Conservation (phyloP, 1,140 invertebrate species). For the Drosophila orena region DNA sequence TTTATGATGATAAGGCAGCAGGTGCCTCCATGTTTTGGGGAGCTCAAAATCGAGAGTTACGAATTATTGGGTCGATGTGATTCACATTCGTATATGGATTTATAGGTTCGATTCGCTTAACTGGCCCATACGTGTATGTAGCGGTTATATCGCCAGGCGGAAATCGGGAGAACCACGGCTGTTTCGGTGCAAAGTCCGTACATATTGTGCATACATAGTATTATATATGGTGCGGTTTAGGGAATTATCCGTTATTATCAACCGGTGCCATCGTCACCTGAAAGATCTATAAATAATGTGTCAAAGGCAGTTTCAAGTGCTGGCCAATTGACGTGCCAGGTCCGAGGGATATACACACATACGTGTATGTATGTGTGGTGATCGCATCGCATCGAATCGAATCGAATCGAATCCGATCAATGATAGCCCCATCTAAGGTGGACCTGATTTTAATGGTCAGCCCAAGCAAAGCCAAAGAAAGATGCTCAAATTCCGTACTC, state of each 20-base stretch:
- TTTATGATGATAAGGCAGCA: conserved; percentile 4
- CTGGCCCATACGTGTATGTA: conserved; percentile 4
- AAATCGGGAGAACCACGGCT: conserved; percentile 21
- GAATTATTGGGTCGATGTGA: conserved; percentile 14
- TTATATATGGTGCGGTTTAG: neutral
- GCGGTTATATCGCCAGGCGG: conserved; percentile 22
- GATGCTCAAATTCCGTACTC: too few relatives aligned
- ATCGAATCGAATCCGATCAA: conserved; percentile 10
- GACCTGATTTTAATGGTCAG: neutral
- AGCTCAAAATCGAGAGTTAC: neutral
- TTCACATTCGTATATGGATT: conserved; percentile 14
- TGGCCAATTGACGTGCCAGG: conserved; percentile 28
- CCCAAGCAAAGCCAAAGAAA: too few relatives aligned
- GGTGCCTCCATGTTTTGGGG: conserved; percentile 1
- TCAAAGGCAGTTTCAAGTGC: conserved; percentile 45
- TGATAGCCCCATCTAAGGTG: conserved; percentile 5
- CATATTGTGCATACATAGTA: neutral
- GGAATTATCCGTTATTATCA: conserved; percentile 48
- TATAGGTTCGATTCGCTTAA: conserved; percentile 1
- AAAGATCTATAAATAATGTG: conserved; percentile 46
- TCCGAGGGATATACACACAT: neutral
- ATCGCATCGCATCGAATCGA: conserved; percentile 2
- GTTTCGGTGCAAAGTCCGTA: conserved; percentile 26
- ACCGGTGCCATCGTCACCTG: conserved; percentile 24
- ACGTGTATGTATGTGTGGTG: neutral